Conservation (phyloP, 1,140 invertebrate genomes). For the Procambarus clarkii region DNA sequence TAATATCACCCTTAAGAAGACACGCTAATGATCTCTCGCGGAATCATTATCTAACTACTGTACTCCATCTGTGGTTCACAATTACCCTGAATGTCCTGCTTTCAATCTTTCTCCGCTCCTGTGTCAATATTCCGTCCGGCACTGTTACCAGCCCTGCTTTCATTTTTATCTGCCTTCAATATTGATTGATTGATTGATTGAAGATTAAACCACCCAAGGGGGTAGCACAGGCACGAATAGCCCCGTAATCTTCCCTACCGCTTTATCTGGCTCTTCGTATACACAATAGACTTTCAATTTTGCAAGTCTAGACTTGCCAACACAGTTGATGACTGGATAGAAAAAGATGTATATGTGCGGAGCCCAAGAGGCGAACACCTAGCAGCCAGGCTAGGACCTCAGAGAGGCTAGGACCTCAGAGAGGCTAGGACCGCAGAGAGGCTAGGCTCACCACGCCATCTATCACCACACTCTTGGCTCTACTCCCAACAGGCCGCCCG, state of each 20-base stretch:
- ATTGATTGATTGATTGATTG: too few species aligned
- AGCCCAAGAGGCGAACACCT: background rate
- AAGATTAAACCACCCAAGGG: too few species aligned
- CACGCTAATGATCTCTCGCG: background rate
- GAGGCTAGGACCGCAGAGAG: background rate
- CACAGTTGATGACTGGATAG: too few species aligned
- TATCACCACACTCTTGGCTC: background rate
- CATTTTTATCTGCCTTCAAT: too few species aligned
- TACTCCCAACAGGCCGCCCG: background rate
- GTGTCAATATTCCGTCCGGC: too few species aligned
- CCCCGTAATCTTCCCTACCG: too few species aligned
- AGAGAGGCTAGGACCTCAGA: background rate
- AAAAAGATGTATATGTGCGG: too few species aligned
- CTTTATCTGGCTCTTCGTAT: too few species aligned
- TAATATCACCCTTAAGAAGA: background rate
- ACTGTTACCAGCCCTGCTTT: too few species aligned
- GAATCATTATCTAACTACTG: background rate
- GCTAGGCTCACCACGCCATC: background rate
- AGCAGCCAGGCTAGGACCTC: background rate
- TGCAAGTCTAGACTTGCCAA: too few species aligned
- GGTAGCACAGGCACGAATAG: too few species aligned
- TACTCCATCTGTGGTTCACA: background rate
- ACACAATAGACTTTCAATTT: too few species aligned
- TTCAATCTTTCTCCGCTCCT: background rate
- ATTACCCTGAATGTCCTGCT: background rate